Evolutionary conservation across 2,888 invertebrate genomes (phyloP), one percentile per base, ranked within the genome.

Genomic region (Caenorhabditis sulstoni): DNA sequence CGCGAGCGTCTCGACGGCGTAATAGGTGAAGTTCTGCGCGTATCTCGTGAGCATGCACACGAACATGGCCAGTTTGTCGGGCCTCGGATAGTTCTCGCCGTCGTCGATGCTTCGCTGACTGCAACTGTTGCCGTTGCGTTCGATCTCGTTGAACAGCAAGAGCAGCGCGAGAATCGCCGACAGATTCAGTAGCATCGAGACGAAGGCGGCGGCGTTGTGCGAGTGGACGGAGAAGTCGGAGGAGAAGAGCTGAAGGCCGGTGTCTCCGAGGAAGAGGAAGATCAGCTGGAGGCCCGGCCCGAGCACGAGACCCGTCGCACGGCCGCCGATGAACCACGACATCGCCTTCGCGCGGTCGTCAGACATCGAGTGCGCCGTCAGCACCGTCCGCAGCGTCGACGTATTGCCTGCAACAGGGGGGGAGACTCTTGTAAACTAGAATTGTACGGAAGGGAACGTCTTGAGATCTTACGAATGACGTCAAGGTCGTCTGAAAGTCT

Each of bases 11-110:
- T 77, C 77, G 37, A 77, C 55, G 29, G 70, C 45, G 49, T 55
- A 71, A 22, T 65, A 66, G 8, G 77, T 77, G 39, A 77, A 77
- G 61, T 74, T 68, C 39, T 79, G 79, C 9, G 58, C 47, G 23
- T 74, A 79, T 68, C 79, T 73, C 4, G 79, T 79, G 5, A 79
- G 59, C 68, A 74, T 74, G 44, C 79, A 79, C 18, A 79, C 71
- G 37, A 79, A 79, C 68, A 73, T 68, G 1, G 79, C 74, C 1
- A 74, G 47, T 20, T 58, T 59, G 20, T 79, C 79, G 5, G 79
- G 79, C 0, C 22, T 9, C 23, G 79, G 79, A 57, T 74, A 79
- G 44, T 74, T 79, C 58, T 65, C 77, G 8, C 44, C 65, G 49
- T 71, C 71, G 47, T 76, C 76, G 52, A 76, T 53, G 45, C 76